phyloP scores from a whole-genome alignment of 2,113 vertebrate genomes.

The Myodes glareolus region DNA sequence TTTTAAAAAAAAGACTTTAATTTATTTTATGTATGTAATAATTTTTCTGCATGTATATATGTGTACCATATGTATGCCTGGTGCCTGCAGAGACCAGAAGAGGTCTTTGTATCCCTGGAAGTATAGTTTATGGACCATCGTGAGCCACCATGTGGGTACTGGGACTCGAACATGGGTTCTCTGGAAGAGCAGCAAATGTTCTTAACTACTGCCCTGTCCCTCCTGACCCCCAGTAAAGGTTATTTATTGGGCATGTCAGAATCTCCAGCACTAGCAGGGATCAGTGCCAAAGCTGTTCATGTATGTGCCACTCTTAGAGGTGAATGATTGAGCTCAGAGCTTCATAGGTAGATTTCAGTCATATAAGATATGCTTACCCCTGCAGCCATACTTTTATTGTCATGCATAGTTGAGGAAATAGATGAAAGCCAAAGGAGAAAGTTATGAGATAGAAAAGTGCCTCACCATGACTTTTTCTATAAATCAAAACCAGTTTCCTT shows the following conservation, averaged over 20 bases:
- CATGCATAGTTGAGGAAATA: not conserved
- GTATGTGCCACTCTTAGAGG: not conserved
- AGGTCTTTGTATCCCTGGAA: not conserved
- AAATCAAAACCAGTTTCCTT: slow-evolving; percentile 52
- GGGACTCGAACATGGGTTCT: not conserved
- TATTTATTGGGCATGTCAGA: no score
- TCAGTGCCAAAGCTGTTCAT: accelerated
- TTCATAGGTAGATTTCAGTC: not conserved
- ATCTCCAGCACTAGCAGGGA: not conserved
- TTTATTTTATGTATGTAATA: not conserved
- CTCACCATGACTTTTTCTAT: slow-evolving; percentile 43
- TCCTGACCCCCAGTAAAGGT: not conserved
- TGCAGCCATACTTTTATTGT: not conserved
- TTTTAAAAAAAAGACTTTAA: not conserved
- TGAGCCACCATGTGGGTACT: not conserved
- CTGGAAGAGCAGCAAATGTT: not conserved
- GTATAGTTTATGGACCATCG: no score
- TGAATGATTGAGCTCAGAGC: not conserved
- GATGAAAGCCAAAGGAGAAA: not conserved
- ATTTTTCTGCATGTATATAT: no score
- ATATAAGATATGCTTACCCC: not conserved
- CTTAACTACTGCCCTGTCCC: not conserved
- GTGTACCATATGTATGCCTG: not conserved
- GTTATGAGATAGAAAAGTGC: not conserved
- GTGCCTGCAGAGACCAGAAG: not conserved